phyloP scores from a whole-genome alignment of 2,797 vertebrate species.

The Hoplostethus mediterraneus region DNA sequence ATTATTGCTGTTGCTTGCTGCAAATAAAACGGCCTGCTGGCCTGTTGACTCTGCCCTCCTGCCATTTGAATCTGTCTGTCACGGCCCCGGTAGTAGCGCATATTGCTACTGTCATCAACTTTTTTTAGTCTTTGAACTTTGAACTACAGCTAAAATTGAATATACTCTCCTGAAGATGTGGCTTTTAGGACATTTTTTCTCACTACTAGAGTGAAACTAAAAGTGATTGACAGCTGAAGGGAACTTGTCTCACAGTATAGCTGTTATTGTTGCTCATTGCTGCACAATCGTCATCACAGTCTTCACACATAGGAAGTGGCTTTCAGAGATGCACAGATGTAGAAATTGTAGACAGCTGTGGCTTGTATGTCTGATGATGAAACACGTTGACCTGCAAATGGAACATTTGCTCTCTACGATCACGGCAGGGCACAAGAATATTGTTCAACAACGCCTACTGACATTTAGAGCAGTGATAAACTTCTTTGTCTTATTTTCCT shows the following conservation, averaged over 20 bases:
- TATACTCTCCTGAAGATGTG: background rate
- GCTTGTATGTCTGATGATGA: conserved; percentile 24
- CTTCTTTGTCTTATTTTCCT: too few relatives aligned
- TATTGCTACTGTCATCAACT: background rate
- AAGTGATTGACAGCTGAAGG: conserved; percentile 13
- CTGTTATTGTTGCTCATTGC: conserved; percentile 38
- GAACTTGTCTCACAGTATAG: conserved; percentile 51
- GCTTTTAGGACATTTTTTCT: background rate
- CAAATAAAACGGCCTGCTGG: too few relatives aligned
- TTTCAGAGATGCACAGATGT: conserved; percentile 41
- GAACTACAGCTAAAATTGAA: background rate
- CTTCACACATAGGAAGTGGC: conserved; percentile 74
- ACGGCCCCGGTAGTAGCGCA: too few relatives aligned
- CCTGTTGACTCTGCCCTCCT: too few relatives aligned
- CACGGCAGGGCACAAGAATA: background rate
- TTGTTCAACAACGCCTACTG: background rate
- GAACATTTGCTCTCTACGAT: background rate
- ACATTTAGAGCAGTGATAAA: background rate
- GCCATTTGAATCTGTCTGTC: too few relatives aligned
- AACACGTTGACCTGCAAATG: conserved; percentile 15
- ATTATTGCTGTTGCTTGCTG: too few relatives aligned
- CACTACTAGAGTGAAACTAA: background rate
- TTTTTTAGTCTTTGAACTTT: background rate
- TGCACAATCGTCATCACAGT: conserved; percentile 41
- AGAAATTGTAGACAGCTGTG: background rate